A percentile compares a stretch with the other conserved stretches of the same genome.
phyloP scores from a whole-genome alignment of 2,797 vertebrate species.

The Xyrichtys novacula region DNA sequence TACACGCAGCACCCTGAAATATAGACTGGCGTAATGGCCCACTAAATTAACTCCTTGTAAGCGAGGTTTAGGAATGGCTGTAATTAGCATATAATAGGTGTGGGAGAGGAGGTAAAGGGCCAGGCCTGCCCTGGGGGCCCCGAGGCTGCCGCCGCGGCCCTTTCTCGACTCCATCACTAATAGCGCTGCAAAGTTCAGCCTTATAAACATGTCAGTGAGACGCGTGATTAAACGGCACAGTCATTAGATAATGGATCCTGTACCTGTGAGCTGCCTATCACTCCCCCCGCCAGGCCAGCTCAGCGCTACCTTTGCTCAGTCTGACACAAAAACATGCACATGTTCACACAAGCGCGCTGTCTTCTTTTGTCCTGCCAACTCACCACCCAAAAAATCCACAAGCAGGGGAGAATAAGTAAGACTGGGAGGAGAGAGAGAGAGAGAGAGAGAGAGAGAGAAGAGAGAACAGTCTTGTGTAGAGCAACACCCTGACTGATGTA shows the following conservation, averaged over 20 bases:
- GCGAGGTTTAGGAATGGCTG: constrained; percentile 91
- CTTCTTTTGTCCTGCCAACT: constrained; percentile 32
- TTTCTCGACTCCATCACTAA: constrained; percentile 91
- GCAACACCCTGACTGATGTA: constrained; percentile 88
- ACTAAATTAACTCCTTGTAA: constrained; percentile 98
- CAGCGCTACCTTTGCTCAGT: constrained; percentile 42
- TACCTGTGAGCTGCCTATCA: constrained; percentile 93
- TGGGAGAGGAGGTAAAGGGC: constrained; percentile 88
- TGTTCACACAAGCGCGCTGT: constrained; percentile 17
- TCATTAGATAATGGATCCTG: constrained; percentile 89
- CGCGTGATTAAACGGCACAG: constrained; percentile 91
- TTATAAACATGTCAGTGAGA: constrained; percentile 97
- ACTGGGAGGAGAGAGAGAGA: constrained; percentile 29
- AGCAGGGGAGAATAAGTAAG: constrained; percentile 39
- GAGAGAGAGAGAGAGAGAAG: constrained; percentile 4
- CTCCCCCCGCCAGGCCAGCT: constrained; percentile 70
- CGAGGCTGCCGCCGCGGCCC: constrained; percentile 85
- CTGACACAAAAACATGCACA: constrained; percentile 35
- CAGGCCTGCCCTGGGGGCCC: constrained; percentile 90
- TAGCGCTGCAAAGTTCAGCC: constrained; percentile 97
- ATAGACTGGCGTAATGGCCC: constrained; percentile 86
- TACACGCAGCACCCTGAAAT: constrained; percentile 79
- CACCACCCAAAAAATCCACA: constrained; percentile 38
- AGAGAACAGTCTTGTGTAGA: constrained; percentile 48
- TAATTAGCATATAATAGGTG: constrained; percentile 98